Base-by-base conservation (phyloP, 2,797 vertebrate genomes). In the Heteromormyrus szaboi region DNA sequence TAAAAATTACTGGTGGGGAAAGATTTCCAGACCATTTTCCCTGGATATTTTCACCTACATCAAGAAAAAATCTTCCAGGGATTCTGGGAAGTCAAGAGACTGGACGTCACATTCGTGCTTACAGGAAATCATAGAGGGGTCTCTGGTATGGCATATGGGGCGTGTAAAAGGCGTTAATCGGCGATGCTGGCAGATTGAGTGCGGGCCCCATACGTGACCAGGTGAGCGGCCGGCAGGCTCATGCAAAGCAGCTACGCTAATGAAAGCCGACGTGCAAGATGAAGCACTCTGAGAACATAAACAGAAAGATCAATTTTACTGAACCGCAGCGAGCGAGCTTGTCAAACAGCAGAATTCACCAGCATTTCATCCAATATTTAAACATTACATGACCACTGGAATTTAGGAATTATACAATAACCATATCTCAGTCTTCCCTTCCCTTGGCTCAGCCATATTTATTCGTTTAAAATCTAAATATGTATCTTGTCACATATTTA, bases 211-310 rank as follows among this genome's bases (percentile, higher is more conserved):
- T 6, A 46, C 9, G 53, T 62, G 86, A 87, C 37, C 79, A 41
- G 56, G 53, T 89, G 87, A 51, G 79, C 4, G 25, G 6, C n/a
- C 5, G 37, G 84, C 25, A 7, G 9, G 6, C 46, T 29, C 14
- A 19, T 65, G 79, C 56, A 65, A 53, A 85, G 79, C 50, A 83
- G 48, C 4, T 56, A 29, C 12, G 62, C 81, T 90, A 88, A 89
- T 89, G 29, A 54, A 86, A 90, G 46, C 19, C 50, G 87, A 54
- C 59, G 37, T 44, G 86, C 51, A 89, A 89, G 85, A 53, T 37
- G 29, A 86, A 72, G 88, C 22, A 41, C 44, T 85, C 25, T 1
- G 4, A 12, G 33, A 81, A 37, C 37, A 25, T 33, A 50, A 87
- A 84, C 14, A 44, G 53, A 88, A 50, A 87, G 65, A 37, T 88